phyloP scores from a whole-genome alignment of 1,140 invertebrate species.

The Atta texana region DNA sequence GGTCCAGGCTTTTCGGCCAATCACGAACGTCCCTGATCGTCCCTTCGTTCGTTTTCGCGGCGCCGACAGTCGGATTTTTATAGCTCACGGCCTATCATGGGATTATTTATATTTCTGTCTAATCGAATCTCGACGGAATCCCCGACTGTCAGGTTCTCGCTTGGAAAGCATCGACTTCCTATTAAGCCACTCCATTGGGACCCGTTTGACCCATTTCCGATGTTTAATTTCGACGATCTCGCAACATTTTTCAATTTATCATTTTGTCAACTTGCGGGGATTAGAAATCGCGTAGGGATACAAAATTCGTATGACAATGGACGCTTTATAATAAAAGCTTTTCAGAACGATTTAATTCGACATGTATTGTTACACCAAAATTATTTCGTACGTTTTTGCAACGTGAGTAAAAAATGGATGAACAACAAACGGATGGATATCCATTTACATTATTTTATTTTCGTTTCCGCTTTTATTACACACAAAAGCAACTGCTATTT shows the following conservation, averaged over 20 bases:
- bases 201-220: conserved; percentile 39
- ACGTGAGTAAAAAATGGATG: background rate
- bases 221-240: background rate
- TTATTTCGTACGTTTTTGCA: background rate
- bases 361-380: background rate
- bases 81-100: background rate
- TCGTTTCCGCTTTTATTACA: background rate
- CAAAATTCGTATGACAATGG: background rate
- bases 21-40: background rate
- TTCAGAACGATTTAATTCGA: background rate
- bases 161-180: background rate
- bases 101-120: conserved; percentile 54
- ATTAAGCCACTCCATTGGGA: background rate
- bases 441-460: conserved; percentile 4
- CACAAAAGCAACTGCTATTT: background rate
- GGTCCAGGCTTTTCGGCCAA: conserved; percentile 62
- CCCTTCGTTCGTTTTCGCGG: background rate
- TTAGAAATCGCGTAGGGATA: background rate
- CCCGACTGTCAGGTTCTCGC: conserved; percentile 1
- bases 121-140: conserved; percentile 35
- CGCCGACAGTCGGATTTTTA: conserved; percentile 3
- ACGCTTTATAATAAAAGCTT: background rate
- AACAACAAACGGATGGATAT: background rate
- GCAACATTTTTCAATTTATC: conserved; percentile 6
- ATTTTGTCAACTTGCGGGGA: background rate